Base-by-base conservation (phyloP, 2,113 vertebrate genomes). In the Numida meleagris region DNA sequence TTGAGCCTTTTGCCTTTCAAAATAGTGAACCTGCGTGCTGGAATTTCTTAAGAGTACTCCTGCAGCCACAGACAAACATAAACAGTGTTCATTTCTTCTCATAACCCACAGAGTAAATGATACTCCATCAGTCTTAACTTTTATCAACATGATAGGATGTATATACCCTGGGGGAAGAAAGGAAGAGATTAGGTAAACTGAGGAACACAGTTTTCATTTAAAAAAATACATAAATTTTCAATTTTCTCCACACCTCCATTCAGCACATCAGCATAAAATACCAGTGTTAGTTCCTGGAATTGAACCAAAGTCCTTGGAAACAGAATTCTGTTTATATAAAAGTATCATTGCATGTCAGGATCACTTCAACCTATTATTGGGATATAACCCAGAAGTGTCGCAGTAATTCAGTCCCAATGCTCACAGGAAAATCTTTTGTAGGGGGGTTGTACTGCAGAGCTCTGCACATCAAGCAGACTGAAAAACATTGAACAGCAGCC, bases 381-480 rank as follows among this genome's bases (percentile, higher is more conserved):
- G 93, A 89, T 95, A 82, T 96, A 96, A 97, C 96, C 95, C 93
- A 96, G 96, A 97, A 97, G 96, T 93, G 96, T 96, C 90, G 73
- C 94, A 94, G 93, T 95, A 93, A 93, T 95, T 97, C 93, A 93
- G 94, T 92, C 88, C 96, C 91, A 87, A 5, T 13, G 95, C 86
- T 93, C 96, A 94, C 89, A 95, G 0, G 9, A 88, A 86, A 91
- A 82, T 90, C 82, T 90, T 91, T 91, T 94, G 82, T 10, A 76
- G 38, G 78, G 51, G 82, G 55, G 68, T 87, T 85, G n/a, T 71
- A 82, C 74, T 90, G 89, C 89, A 94, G 68, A 96, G 63, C 48
- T 70, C 72, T 84, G 91, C 80, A 31, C 67, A 89, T 85, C 70
- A 91, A 90, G 93, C 76, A 95, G 76, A 93, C 74, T 4, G 9